Base-by-base conservation (phyloP, 1,140 invertebrate species). In the Drosophila micromelanica region DNA sequence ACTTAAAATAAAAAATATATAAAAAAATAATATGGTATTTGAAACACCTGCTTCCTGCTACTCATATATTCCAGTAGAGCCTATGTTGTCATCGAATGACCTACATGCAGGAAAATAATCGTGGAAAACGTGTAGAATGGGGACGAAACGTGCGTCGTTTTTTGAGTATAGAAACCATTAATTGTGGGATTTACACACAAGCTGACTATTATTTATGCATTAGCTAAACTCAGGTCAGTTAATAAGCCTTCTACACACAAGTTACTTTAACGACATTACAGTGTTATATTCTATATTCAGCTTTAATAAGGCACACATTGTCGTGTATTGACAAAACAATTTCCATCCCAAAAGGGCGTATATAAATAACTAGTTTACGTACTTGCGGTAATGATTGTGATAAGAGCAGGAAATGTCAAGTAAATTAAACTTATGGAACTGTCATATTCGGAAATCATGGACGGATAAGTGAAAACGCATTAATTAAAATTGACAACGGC, bases 401-500 rank as follows among this genome's bases (percentile, higher is more conserved):
- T 67, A 17, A 35, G 15, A 38, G 6, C 57, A 56, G 80, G 73
- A 80, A 63, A 67, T 73, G 51, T 68, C 64, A 49, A 52, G 13
- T 15, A 38, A 52, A 60, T 48, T 60, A 75, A 15, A 75, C 54
- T 64, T 38, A 60, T 68, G 20, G 38, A 43, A 52, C 43, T 59
- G 51, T 48, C 40, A 48, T 13, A 17, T 48, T 56, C 55, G 37
- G 38, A 43, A 40, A 61, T 52, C 27, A 54, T 12, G 37, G 9
- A 4, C 37, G 38, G 59, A 54, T 48, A 30, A 46, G 35, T 30
- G 57, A 73, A 73, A 77, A 49, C 59, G 51, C 78, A 86, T 86
- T 87, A 74, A 87, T 81, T 73, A 85, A 71, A 86, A 75, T 65
- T 65, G 65, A 65, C 64, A 70, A 42, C 30, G n/a, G 20, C 40